These are phyloP conservation scores for Aelia acuminata DNA, from an alignment of 2,888 invertebrate genomes.

Conservation along the genomic window DNA sequence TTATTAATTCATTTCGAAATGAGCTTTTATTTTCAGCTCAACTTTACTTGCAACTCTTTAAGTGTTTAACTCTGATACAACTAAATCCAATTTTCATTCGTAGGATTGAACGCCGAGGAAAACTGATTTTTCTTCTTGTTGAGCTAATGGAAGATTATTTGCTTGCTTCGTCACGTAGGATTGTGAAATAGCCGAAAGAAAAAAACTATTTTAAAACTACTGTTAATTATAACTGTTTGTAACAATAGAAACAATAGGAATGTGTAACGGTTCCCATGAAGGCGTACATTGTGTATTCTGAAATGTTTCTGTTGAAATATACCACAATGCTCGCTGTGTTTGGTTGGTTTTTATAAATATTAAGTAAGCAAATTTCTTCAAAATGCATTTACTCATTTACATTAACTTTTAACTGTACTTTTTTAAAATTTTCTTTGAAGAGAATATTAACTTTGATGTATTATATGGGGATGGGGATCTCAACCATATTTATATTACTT, in stretches of 20 bases:
- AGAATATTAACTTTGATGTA: too few relatives aligned
- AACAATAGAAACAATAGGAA: background rate
- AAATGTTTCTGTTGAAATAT: background rate
- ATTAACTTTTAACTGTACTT: background rate
- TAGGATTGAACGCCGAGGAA: background rate
- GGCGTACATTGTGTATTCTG: background rate
- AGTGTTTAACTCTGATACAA: background rate
- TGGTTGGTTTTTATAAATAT: background rate
- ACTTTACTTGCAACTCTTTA: background rate
- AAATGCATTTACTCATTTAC: background rate
- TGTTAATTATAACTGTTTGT: conserved; percentile 27
- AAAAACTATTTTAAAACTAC: conserved; percentile 10
- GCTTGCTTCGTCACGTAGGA: conserved; percentile 27
- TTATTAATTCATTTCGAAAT: background rate
- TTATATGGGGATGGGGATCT: too few relatives aligned
- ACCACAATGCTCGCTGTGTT: background rate
- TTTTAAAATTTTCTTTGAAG: background rate
- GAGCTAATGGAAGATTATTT: background rate
- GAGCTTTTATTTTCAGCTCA: background rate
- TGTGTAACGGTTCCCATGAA: conserved; percentile 30
- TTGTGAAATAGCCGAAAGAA: conserved; percentile 5
- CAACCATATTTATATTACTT: too few relatives aligned
- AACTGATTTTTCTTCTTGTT: background rate
- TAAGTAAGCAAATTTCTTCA: background rate
- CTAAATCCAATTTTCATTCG: background rate